Conservation (phyloP, 2,888 invertebrate genomes). For the Dyspetes luteomarginatus region DNA sequence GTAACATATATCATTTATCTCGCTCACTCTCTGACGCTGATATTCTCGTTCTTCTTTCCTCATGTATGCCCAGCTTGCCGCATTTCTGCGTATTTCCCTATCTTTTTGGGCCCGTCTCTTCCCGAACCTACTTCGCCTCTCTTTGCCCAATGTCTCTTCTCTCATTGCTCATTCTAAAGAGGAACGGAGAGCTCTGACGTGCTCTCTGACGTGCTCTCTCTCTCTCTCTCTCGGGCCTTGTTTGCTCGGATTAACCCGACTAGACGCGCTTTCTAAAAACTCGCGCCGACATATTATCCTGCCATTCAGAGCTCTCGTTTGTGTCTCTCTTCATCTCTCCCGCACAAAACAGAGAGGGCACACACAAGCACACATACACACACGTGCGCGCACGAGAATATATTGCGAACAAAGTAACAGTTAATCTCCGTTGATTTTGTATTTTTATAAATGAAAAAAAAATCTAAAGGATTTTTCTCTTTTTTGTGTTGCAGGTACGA, state of each 20-base stretch:
- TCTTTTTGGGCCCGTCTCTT: slow-evolving; percentile 64
- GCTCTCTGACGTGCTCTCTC: slow-evolving; percentile 66
- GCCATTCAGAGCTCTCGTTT: slow-evolving; percentile 35
- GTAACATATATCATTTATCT: slow-evolving; percentile 45
- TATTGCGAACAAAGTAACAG: slow-evolving; percentile 26
- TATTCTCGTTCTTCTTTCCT: slow-evolving; percentile 61
- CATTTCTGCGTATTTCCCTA: slow-evolving; percentile 76
- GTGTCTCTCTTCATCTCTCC: slow-evolving; percentile 48
- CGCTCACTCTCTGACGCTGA: slow-evolving; percentile 19
- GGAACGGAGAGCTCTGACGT: slow-evolving; percentile 24
- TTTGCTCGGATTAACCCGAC: slow-evolving; percentile 78
- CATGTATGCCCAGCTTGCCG: slow-evolving; percentile 80
- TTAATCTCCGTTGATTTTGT: slow-evolving; percentile 32
- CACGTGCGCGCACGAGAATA: neutral
- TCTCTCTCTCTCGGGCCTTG: no score
- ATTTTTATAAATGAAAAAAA: slow-evolving; percentile 21
- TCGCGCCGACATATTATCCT: slow-evolving; percentile 58
- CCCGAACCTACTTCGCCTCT: slow-evolving; percentile 23
- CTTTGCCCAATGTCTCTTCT: slow-evolving; percentile 26
- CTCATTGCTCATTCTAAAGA: slow-evolving; percentile 4
- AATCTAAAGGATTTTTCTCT: neutral
- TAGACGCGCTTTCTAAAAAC: slow-evolving; percentile 70
- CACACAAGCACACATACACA: neutral
- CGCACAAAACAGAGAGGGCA: slow-evolving; percentile 1
- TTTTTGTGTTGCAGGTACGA: slow-evolving; percentile 78